Evolutionary conservation across 2,113 vertebrate species (phyloP).

Genomic region (Gobiocypris rarus): DNA sequence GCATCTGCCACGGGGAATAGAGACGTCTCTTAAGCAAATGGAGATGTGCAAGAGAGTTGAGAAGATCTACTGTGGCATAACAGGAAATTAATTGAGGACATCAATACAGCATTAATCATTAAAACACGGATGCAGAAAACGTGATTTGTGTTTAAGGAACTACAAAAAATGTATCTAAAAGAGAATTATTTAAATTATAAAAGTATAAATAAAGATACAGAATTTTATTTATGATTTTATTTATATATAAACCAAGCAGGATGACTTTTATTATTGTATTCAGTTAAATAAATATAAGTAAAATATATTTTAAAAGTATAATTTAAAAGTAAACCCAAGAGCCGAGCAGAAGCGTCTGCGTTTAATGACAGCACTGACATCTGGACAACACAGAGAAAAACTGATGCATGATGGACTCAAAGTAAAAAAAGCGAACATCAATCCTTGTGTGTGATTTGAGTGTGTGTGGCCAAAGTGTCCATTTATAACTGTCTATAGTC

Average conservation of each 20-base stretch:
- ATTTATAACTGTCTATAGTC: conserved; percentile 39
- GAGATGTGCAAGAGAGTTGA: conserved; percentile 37
- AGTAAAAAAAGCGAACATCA: neutral
- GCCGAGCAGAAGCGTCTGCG: neutral
- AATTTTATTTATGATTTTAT: too few species aligned
- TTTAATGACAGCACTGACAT: conserved; percentile 43
- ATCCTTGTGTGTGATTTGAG: neutral
- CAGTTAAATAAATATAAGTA: too few species aligned
- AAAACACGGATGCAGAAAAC: conserved; percentile 56
- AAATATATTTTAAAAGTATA: too few species aligned
- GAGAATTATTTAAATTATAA: neutral
- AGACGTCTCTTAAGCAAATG: conserved; percentile 59
- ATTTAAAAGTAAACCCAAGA: neutral
- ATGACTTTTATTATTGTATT: too few species aligned
- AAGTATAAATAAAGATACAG: too few species aligned
- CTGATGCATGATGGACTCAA: conserved; percentile 4
- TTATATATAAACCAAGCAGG: too few species aligned
- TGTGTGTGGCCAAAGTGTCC: conserved; percentile 13
- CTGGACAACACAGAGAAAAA: neutral
- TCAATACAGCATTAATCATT: conserved; percentile 63
- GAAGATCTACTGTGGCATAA: conserved; percentile 52
- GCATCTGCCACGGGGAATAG: conserved; percentile 53
- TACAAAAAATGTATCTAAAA: neutral
- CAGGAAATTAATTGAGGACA: conserved; percentile 63
- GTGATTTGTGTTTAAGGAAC: too few species aligned